phyloP scores from a whole-genome alignment of 2,113 vertebrate genomes.

The Lethenteron camtschaticum region DNA sequence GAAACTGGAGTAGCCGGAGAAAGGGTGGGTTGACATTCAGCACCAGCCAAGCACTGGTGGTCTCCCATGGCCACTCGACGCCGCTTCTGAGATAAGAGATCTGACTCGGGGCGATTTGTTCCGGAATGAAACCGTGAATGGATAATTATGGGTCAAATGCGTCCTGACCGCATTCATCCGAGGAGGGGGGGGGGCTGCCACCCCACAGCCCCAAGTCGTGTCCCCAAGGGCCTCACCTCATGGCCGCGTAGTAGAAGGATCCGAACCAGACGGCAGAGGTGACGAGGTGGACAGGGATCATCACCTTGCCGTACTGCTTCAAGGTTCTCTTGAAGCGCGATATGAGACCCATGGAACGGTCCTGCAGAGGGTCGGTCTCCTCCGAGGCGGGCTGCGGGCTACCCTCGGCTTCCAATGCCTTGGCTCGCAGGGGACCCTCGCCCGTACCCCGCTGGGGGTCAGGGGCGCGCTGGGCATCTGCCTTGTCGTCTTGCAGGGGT shows the following conservation, averaged over 20 bases:
- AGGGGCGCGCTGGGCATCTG: background rate
- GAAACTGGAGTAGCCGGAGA: too few relatives aligned
- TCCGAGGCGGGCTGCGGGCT: background rate
- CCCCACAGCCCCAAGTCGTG: background rate
- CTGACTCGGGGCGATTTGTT: background rate
- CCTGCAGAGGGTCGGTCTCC: conserved; percentile 64
- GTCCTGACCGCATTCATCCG: background rate
- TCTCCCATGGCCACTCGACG: background rate
- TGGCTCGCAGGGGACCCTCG: too few relatives aligned
- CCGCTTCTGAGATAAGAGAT: background rate
- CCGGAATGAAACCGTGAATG: background rate
- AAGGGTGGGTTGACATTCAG: too few relatives aligned
- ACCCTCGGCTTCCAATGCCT: background rate
- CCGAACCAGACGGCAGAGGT: conserved; percentile 80
- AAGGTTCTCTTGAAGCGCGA: conserved; percentile 86
- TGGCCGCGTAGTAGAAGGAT: conserved; percentile 79
- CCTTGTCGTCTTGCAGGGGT: background rate
- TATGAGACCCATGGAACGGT: conserved; percentile 54
- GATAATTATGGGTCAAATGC: background rate
- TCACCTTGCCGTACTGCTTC: conserved; percentile 86
- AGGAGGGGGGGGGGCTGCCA: background rate
- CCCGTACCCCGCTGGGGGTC: too few relatives aligned
- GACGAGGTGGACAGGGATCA: conserved; percentile 75
- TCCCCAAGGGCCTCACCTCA: conserved; percentile 51
- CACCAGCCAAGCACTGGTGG: background rate